Conservation (phyloP, 2,113 vertebrate genomes). For the Trogon melanurus region DNA sequence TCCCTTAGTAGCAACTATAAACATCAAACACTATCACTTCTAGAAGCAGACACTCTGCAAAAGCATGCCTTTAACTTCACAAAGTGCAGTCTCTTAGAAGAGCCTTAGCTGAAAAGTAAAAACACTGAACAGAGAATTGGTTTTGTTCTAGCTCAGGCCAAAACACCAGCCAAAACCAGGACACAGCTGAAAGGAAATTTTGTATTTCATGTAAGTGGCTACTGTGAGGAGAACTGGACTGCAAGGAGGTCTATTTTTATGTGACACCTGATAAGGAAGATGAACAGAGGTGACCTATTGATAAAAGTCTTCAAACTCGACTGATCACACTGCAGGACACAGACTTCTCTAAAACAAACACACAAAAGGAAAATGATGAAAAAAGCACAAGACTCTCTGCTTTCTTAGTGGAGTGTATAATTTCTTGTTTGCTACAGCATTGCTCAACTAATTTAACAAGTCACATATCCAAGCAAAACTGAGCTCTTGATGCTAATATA, state of each 20-base stretch:
- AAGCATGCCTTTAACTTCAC: too few species aligned
- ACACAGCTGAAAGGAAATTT: neutral
- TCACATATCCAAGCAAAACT: neutral
- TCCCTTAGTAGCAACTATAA: too few species aligned
- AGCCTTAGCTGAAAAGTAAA: too few species aligned
- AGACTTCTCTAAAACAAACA: neutral
- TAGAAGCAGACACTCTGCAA: too few species aligned
- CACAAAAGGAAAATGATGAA: neutral
- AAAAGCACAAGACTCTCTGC: neutral
- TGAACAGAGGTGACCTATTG: neutral
- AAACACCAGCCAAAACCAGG: neutral
- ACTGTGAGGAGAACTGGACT: neutral
- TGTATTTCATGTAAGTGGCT: neutral
- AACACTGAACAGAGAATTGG: too few species aligned
- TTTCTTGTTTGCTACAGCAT: neutral
- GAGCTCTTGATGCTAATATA: neutral
- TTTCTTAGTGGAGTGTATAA: neutral
- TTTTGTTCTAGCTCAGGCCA: too few species aligned
- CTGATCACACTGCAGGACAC: neutral
- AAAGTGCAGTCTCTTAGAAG: too few species aligned
- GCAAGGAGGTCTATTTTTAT: neutral
- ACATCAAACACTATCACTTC: too few species aligned
- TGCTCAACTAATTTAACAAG: neutral
- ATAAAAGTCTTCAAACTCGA: neutral
- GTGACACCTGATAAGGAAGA: neutral